These are phyloP conservation scores for Thalassophryne amazonica DNA, from an alignment of 2,797 vertebrate species.

Conservation along the genomic window DNA sequence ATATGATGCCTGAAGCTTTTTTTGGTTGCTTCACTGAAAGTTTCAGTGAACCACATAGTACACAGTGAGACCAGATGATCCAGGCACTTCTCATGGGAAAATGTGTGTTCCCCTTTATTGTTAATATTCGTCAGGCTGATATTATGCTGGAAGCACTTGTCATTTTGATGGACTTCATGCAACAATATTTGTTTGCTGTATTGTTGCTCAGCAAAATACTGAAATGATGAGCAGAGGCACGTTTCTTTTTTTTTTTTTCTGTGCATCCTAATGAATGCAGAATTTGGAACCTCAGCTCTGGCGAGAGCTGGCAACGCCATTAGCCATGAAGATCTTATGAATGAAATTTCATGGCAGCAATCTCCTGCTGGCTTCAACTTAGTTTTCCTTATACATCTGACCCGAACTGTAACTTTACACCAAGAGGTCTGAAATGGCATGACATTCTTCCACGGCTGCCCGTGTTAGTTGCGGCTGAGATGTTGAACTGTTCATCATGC, in stretches of 20 bases:
- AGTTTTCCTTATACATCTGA: constrained; percentile 40
- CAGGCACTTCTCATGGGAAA: constrained; percentile 52
- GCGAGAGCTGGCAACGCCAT: constrained; percentile 21
- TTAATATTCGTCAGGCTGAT: constrained; percentile 56
- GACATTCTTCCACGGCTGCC: constrained; percentile 30
- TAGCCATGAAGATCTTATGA: constrained; percentile 38
- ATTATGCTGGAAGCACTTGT: constrained; percentile 37
- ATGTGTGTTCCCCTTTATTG: constrained; percentile 43
- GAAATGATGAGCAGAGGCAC: constrained; percentile 38
- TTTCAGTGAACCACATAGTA: constrained; percentile 36
- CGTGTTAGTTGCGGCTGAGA: constrained; percentile 27
- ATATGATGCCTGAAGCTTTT: constrained; percentile 29
- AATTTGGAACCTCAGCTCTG: constrained; percentile 5
- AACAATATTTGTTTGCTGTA: constrained; percentile 50
- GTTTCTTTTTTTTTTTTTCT: constrained; percentile 14
- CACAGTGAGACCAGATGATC: constrained; percentile 56
- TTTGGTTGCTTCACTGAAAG: constrained; percentile 25
- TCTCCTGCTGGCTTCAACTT: constrained; percentile 48
- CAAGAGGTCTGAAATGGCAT: constrained; percentile 31
- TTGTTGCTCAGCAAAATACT: constrained; percentile 47
- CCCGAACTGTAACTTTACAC: constrained; percentile 46
- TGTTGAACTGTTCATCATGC: constrained; percentile 37
- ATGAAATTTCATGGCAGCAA: constrained; percentile 42
- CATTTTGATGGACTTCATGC: constrained; percentile 17
- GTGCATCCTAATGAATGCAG: constrained; percentile 34